Base-by-base conservation (phyloP, 2,888 invertebrate genomes). In the Chirona hameri region DNA sequence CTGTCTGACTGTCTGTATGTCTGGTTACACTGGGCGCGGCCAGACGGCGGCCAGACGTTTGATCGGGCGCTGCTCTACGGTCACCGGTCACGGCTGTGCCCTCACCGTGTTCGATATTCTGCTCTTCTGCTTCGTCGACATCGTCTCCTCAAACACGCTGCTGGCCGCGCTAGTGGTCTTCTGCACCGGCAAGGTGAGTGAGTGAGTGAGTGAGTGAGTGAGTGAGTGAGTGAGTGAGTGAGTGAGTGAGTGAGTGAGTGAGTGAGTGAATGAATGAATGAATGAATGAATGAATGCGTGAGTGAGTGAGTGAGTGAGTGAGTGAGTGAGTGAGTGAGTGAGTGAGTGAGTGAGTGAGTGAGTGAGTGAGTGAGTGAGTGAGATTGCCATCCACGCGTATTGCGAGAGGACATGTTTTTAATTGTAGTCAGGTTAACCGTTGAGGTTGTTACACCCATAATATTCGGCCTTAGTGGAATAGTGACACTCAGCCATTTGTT, bases 1-100 rank as follows among this genome's bases (percentile, higher is more conserved):
- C n/a, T n/a, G n/a, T n/a, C n/a, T n/a, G n/a, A n/a, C n/a, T n/a
- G n/a, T n/a, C n/a, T n/a, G n/a, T n/a, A n/a, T n/a, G n/a, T n/a
- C n/a, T n/a, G n/a, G n/a, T n/a, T n/a, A n/a, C n/a, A n/a, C n/a
- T n/a, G n/a, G n/a, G n/a, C 27, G 80, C 21, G 90, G 88, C 85
- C 89, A 90, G 94, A 94, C 87, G 91, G 91, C 86, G 91, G 91
- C 5, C 90, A 91, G 86, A 91, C 92, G 0, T 94, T 94, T 88
- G 91, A 92, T 86, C 88, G 90, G 24, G 91, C 92, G 24, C 89
- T 94, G 83, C 91, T 94, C 84, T 92, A 92, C 87, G 95, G 95
- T 81, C 92, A 94, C 86, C n/a, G n/a, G n/a, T n/a, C n/a, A n/a
- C n/a, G n/a, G n/a, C n/a, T n/a, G n/a, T n/a, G n/a, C n/a, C n/a